Evolutionary conservation across 2,888 invertebrate species (phyloP), one percentile per base, ranked within the genome.

Genomic region (Cecidostiba fungosa): DNA sequence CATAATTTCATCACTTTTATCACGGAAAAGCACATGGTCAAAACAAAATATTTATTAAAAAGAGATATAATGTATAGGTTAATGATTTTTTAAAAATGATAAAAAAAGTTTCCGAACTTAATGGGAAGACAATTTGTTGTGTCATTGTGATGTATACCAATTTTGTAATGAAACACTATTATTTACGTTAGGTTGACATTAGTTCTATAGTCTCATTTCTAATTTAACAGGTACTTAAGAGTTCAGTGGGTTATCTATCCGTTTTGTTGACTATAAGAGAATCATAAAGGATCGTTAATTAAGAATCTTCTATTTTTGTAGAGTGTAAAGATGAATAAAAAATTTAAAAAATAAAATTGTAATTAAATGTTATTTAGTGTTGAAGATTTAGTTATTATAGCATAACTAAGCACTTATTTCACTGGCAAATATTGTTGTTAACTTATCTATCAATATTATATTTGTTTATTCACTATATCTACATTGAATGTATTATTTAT

Each of bases 181-280:
- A 19, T 69, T n/a, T 14, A 32, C 29, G n/a, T 59, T 29, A 43
- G 26, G n/a, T 29, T 4, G 29, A 8, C 43, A 16, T n/a, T 54
- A 16, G 54, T 10, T 59, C n/a, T 69, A 39, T 14, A 12, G 26
- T 23, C 16, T 69, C 36, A 66, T 66, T 82, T 76, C 69, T 69
- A 32, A 76, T 82, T 50, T 76, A 84, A 73, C 50, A 84, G 66
- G 73, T 84, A 23, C 19, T 84, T 73, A 73, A 84, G 66, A 78
- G 36, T 50, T 43, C 73, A 14, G 32, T 73, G 43, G 77, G 77
- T 59, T 72, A 72, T 62, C 32, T 77, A 70, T 82, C 70, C 36
- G 77, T 70, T 70, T 14, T 77, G 29, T 39, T 82, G 50, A 70
- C 77, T 19, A 36, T 77, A 19, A 77, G 36, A 82, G 76, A 66